A percentile compares a stretch with the other conserved stretches of the same genome.
Conservation (phyloP, 2,797 vertebrate genomes). For the Stomatorhinus walkeri region DNA sequence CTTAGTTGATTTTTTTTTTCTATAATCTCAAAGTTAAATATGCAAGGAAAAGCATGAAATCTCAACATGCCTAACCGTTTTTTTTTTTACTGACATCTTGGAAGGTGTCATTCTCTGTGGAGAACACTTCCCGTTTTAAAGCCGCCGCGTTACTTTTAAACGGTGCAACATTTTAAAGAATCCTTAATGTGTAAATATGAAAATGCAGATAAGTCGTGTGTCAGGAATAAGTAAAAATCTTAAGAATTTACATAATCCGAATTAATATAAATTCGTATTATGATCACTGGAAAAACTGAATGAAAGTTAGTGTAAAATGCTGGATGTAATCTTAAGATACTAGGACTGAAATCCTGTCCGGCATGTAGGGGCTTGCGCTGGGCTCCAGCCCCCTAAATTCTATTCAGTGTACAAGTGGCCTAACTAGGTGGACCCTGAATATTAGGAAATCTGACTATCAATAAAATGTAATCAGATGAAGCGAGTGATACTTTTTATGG, state of each 20-base stretch:
- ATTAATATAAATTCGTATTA: not conserved
- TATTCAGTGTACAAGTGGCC: not conserved
- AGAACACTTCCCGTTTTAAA: not conserved
- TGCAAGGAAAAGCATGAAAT: not conserved
- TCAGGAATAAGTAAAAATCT: not conserved
- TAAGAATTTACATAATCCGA: not conserved
- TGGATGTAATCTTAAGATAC: not conserved
- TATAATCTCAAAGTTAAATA: too few relatives aligned
- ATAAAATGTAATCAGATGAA: not conserved
- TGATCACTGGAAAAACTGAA: not conserved
- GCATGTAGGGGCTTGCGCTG: not conserved
- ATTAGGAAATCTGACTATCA: not conserved
- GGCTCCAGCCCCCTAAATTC: not conserved
- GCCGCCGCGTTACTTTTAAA: not conserved
- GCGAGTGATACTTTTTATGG: not conserved
- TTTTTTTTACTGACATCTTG: not conserved
- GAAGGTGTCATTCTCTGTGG: not conserved
- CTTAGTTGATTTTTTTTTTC: too few relatives aligned
- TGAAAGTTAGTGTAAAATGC: not conserved
- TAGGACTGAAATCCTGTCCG: not conserved
- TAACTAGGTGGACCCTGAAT: not conserved
- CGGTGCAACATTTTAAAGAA: not conserved
- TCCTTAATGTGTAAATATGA: not conserved
- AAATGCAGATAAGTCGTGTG: not conserved
- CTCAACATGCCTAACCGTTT: too few relatives aligned